phyloP scores from a whole-genome alignment of 1,140 invertebrate species.

The Samia ricini region DNA sequence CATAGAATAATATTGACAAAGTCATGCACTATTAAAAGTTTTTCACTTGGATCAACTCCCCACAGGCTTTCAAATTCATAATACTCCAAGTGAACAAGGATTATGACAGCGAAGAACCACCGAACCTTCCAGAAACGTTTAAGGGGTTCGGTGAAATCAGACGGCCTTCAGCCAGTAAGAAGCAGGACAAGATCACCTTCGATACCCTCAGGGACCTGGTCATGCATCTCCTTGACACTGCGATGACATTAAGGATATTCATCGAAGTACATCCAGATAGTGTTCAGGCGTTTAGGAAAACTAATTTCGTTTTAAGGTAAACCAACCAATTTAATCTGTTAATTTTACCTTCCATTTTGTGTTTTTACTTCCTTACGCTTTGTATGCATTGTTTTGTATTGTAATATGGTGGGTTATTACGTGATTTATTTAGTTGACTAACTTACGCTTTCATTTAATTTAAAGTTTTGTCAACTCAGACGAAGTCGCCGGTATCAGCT shows the following conservation, averaged over 20 bases:
- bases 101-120: slow-evolving; percentile 68
- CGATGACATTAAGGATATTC: slow-evolving; percentile 82
- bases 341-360: no score
- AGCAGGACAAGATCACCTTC: slow-evolving; percentile 63
- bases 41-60: not conserved
- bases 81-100: slow-evolving; percentile 76
- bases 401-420: no score
- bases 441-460: no score
- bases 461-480: no score
- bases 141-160: slow-evolving; percentile 68
- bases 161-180: slow-evolving; percentile 43
- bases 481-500: no score
- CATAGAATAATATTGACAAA: no score
- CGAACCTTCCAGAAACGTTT: slow-evolving; percentile 72
- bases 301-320: slow-evolving; percentile 79
- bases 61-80: slow-evolving; percentile 70
- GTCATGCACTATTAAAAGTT: no score
- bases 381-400: no score
- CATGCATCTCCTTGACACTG: slow-evolving; percentile 84
- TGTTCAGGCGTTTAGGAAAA: slow-evolving; percentile 76
- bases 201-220: slow-evolving; percentile 82
- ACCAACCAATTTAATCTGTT: no score
- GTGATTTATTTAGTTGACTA: no score
- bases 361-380: no score
- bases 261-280: slow-evolving; percentile 80